Evolutionary conservation across 2,888 invertebrate genomes (phyloP).

Genomic region (Xestia xanthographa): DNA sequence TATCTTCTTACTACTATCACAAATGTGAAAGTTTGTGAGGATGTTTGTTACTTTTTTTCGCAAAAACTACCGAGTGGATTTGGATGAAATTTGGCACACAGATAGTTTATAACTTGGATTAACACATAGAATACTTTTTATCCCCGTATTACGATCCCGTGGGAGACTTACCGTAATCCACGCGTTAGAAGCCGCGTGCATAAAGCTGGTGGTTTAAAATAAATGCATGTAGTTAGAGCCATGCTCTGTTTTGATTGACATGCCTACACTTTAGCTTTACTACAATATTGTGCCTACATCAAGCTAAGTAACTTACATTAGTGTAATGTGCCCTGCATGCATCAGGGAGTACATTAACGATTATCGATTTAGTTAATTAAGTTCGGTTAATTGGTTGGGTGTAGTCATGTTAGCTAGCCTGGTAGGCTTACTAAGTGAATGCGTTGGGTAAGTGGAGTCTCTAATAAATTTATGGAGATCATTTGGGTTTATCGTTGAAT

Average conservation of each 20-base stretch:
- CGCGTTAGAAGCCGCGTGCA: too few relatives aligned
- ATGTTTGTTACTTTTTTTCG: too few relatives aligned
- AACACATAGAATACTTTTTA: too few relatives aligned
- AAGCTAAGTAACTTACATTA: conserved; percentile 43
- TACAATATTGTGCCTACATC: conserved; percentile 9
- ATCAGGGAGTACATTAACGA: conserved; percentile 53
- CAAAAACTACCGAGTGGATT: too few relatives aligned
- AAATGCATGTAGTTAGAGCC: background rate
- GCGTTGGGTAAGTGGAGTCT: conserved; percentile 13
- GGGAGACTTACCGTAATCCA: too few relatives aligned
- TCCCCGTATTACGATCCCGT: too few relatives aligned
- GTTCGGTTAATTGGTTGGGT: conserved; percentile 52
- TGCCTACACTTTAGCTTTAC: background rate
- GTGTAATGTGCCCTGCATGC: conserved; percentile 44
- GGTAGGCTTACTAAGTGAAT: conserved; percentile 29
- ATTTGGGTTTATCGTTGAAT: background rate
- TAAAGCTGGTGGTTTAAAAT: too few relatives aligned
- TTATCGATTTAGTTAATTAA: conserved; percentile 59
- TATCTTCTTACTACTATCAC: too few relatives aligned
- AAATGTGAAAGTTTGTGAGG: too few relatives aligned
- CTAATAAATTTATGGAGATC: conserved; percentile 14
- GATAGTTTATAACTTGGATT: too few relatives aligned
- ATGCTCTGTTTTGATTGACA: background rate
- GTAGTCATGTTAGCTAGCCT: conserved; percentile 30
- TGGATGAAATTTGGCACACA: too few relatives aligned